Percentiles rank a stretch among this genome's conserved stretches.
Conservation (phyloP, 2,113 vertebrate genomes). For the Tragulus kanchil region DNA sequence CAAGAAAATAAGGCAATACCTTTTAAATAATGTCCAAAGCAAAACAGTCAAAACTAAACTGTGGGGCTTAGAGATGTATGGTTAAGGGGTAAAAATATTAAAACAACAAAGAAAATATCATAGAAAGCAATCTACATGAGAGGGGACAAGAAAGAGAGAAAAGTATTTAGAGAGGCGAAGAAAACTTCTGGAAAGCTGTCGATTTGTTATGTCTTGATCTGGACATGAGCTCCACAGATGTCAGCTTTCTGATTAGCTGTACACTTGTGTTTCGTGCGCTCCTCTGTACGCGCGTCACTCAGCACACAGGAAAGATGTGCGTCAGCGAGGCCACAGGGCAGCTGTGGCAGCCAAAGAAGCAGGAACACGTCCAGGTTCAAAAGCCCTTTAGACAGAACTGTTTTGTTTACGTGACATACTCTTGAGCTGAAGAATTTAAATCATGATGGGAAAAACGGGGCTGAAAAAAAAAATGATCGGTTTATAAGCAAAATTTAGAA, state of each 20-base stretch:
- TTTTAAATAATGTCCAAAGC: neutral
- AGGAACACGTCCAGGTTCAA: neutral
- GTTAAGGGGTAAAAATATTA: neutral
- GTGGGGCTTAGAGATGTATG: neutral
- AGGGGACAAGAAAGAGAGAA: neutral
- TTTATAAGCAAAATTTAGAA: neutral
- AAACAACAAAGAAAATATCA: neutral
- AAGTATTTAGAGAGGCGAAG: neutral
- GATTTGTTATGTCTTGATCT: neutral
- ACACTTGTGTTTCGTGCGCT: neutral
- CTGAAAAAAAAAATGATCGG: neutral
- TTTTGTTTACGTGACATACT: constrained; percentile 14
- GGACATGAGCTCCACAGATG: neutral
- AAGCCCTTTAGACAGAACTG: neutral
- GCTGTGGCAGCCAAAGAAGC: neutral
- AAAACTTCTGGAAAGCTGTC: neutral
- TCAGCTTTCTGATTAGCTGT: neutral
- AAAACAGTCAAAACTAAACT: constrained; percentile 16
- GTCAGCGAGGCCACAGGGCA: neutral
- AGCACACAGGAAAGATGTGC: neutral
- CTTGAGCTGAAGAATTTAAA: too few species aligned
- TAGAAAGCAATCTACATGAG: neutral
- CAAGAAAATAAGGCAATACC: neutral
- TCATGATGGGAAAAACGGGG: too few species aligned
- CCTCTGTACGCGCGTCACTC: neutral